Conservation (phyloP, 2,888 invertebrate genomes). For the Drosophila monieri region DNA sequence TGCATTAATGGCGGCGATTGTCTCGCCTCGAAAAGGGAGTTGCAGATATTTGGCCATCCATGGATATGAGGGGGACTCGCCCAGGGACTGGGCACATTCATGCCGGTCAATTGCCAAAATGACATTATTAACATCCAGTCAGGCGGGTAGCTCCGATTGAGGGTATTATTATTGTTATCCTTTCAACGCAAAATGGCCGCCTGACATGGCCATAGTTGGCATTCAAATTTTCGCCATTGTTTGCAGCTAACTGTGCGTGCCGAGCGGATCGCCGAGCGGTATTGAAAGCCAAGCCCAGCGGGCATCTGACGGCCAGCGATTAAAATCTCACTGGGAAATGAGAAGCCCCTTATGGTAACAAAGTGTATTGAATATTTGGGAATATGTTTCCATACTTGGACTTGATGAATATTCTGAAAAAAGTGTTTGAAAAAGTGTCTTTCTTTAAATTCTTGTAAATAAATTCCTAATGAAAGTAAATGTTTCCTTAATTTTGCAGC, state of each 20-base stretch:
- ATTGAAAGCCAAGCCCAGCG: constrained; percentile 45
- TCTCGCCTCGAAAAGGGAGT: constrained; percentile 53
- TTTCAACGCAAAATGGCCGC: constrained; percentile 75
- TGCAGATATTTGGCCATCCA: background rate
- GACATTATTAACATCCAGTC: constrained; percentile 66
- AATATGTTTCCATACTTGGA: constrained; percentile 52
- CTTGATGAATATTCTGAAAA: background rate
- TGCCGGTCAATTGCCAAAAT: constrained; percentile 78
- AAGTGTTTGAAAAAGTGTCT: background rate
- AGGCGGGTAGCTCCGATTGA: constrained; percentile 70
- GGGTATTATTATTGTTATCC: constrained; percentile 71
- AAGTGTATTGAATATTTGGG: constrained; percentile 31
- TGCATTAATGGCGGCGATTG: constrained; percentile 75
- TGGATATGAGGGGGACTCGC: constrained; percentile 1
- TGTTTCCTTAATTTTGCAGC: constrained; percentile 46
- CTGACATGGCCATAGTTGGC: constrained; percentile 56
- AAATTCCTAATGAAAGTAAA: background rate
- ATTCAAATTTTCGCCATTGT: constrained; percentile 75
- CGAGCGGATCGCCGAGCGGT: constrained; percentile 34
- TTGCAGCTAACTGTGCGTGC: constrained; percentile 71
- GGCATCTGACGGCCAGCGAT: constrained; percentile 68
- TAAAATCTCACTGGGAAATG: constrained; percentile 62
- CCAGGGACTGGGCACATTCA: constrained; percentile 61
- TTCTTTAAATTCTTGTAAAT: background rate
- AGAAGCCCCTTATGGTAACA: constrained; percentile 45